These are phyloP conservation scores for Diachasma alloeum DNA, from an alignment of 1,140 invertebrate genomes.

Conservation along the genomic window DNA sequence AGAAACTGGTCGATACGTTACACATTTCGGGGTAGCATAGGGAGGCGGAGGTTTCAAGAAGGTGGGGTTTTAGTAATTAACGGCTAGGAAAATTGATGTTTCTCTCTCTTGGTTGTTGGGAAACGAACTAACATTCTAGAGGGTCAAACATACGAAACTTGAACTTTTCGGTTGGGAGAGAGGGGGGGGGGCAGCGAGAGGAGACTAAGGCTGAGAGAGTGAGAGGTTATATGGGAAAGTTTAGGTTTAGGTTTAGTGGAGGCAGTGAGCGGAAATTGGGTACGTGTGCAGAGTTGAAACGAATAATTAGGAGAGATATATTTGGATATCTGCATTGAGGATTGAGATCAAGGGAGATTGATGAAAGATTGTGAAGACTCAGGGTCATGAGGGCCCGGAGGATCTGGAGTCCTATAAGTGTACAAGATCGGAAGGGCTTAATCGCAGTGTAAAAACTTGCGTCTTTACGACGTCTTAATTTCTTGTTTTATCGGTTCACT, in stretches of 20 bases:
- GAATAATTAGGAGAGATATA: constrained; percentile 39
- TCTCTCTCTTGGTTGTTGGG: constrained; percentile 15
- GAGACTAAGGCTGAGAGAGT: background rate
- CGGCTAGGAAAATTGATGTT: constrained; percentile 28
- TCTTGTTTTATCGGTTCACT: too few species aligned
- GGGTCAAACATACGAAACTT: constrained; percentile 6
- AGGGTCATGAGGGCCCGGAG: too few species aligned
- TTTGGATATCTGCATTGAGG: constrained; percentile 11
- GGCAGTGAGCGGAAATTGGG: constrained; percentile 4
- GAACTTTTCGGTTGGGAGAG: background rate
- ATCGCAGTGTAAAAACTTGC: too few species aligned
- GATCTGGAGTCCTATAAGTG: too few species aligned
- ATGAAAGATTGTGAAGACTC: background rate
- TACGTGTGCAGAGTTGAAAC: constrained; percentile 24
- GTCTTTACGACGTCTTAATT: too few species aligned
- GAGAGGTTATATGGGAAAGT: background rate
- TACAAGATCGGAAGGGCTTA: too few species aligned
- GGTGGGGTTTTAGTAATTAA: constrained; percentile 22
- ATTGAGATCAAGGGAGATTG: background rate
- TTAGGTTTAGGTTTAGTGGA: background rate
- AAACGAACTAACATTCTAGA: constrained; percentile 1
- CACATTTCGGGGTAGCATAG: background rate
- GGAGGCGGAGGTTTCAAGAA: background rate
- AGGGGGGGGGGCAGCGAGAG: background rate
- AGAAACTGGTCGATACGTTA: constrained; percentile 17